Percentiles rank a stretch among this genome's conserved stretches.
Evolutionary conservation across 2,113 vertebrate species (phyloP).

Genomic region (Mystacornis crossleyi): DNA sequence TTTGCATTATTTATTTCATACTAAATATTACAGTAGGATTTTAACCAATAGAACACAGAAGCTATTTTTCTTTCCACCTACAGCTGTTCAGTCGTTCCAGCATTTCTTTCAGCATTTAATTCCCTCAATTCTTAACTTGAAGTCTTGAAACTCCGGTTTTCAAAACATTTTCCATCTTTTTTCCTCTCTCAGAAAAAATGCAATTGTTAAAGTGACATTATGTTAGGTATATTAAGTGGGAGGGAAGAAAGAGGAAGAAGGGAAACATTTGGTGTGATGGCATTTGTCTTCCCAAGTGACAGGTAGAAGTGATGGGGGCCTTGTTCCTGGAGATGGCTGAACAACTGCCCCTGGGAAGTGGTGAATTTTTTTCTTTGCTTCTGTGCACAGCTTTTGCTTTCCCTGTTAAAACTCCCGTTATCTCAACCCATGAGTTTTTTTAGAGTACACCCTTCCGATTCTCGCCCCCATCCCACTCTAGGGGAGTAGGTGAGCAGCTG

Average conservation of each 20-base stretch:
- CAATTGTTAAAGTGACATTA: not conserved
- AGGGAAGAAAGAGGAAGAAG: not conserved
- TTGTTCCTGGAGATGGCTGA: not conserved
- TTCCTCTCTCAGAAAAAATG: not conserved
- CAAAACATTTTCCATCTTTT: not conserved
- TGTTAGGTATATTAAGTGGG: not conserved
- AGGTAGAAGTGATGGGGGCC: not conserved
- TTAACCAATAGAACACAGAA: not conserved
- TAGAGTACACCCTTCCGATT: fast-evolving
- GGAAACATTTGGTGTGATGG: not conserved
- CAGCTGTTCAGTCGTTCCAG: not conserved
- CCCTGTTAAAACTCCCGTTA: not conserved
- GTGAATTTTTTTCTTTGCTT: not conserved
- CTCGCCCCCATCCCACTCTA: not conserved
- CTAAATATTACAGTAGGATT: not conserved
- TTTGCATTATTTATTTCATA: not conserved
- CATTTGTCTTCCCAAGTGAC: not conserved
- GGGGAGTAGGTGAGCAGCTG: not conserved
- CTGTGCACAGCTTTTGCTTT: not conserved
- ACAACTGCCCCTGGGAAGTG: not conserved
- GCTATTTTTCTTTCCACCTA: not conserved
- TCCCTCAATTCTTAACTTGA: not conserved
- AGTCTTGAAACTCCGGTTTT: not conserved
- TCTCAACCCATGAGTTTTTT: not conserved
- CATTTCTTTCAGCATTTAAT: not conserved